Evolutionary conservation across 2,888 invertebrate genomes (phyloP).

Genomic region (Hypolimnas misippus): DNA sequence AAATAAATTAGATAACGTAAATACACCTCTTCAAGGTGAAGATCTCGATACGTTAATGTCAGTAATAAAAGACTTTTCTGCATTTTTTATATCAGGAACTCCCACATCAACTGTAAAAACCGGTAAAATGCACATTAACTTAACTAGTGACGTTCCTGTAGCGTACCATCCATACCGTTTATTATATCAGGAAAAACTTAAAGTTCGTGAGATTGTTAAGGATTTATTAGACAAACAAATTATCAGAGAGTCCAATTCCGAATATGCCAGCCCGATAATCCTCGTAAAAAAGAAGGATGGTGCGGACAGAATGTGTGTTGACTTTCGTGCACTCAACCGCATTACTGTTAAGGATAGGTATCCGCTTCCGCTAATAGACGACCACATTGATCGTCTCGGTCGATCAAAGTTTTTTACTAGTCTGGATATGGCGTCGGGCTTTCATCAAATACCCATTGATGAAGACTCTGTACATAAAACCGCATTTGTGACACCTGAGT

Average conservation of each 20-base stretch:
- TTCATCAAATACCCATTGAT: constrained; percentile 28
- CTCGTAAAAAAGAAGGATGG: constrained; percentile 39
- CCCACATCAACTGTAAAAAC: constrained; percentile 30
- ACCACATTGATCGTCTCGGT: constrained; percentile 33
- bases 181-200: no score
- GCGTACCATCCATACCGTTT: no score
- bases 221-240: no score
- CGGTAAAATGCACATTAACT: constrained; percentile 33
- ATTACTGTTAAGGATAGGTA: constrained; percentile 42
- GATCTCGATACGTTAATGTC: constrained; percentile 11
- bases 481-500: constrained; percentile 25
- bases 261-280: constrained; percentile 41
- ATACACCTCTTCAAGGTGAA: constrained; percentile 25
- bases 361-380: constrained; percentile 38
- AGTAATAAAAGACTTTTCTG: constrained; percentile 25
- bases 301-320: no score
- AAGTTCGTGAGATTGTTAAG: no score
- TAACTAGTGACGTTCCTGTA: no score
- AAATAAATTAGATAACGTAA: no score
- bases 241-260: constrained; percentile 40
- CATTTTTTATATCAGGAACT: no score
- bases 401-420: no score
- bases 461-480: constrained; percentile 24
- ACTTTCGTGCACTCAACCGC: no score
- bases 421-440: constrained; percentile 30